A percentile compares a stretch with the other conserved stretches of the same genome.
Conservation (phyloP, 1,140 invertebrate species). For the Drosophila navojoa region DNA sequence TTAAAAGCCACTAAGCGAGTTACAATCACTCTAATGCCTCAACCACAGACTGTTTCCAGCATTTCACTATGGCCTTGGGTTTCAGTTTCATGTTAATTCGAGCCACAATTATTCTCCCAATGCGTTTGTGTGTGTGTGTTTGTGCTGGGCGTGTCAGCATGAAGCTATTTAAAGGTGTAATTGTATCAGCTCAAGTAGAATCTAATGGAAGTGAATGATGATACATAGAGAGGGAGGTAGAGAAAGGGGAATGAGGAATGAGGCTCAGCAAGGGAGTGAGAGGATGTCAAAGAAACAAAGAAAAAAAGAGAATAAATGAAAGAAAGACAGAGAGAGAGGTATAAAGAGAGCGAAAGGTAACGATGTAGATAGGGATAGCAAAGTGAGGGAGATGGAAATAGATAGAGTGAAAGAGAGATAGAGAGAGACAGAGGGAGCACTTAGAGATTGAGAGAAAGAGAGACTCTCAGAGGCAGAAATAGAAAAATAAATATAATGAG, state of each 20-base stretch:
- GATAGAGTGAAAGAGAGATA: background rate
- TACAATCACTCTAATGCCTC: no score
- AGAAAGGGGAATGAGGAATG: background rate
- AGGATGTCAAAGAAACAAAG: background rate
- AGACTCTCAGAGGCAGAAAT: background rate
- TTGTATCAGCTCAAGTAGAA: no score
- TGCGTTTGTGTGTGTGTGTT: background rate
- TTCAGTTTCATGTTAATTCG: conserved; percentile 7
- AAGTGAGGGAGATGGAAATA: background rate
- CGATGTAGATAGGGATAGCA: background rate
- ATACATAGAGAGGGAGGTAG: background rate
- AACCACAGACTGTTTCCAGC: background rate
- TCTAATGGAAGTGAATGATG: no score
- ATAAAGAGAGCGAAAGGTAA: background rate
- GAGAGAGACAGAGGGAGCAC: background rate
- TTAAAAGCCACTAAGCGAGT: no score
- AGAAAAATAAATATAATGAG: no score
- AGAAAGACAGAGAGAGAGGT: no score
- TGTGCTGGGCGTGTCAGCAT: background rate
- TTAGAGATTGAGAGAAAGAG: background rate
- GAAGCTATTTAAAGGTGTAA: background rate
- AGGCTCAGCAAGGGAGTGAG: background rate
- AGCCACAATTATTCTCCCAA: conserved; percentile 8
- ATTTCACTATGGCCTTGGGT: background rate
- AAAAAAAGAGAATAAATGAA: background rate